phyloP scores from a whole-genome alignment of 1,140 invertebrate genomes.

The Samia ricini region DNA sequence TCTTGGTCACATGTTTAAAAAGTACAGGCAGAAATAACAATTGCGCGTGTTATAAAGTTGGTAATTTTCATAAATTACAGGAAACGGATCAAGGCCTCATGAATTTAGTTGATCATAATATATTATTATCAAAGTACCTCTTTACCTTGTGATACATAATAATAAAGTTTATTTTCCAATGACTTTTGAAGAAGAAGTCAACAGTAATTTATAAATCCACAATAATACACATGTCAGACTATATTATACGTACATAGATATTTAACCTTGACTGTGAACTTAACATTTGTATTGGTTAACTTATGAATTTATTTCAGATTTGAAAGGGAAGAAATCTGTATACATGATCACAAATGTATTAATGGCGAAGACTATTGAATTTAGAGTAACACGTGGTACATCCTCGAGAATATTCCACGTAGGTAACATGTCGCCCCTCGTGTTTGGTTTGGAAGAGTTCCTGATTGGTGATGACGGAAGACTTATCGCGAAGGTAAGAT shows the following conservation, averaged over 20 bases:
- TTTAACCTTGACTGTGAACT: background rate
- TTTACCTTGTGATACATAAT: background rate
- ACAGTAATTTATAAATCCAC: background rate
- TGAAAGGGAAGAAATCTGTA: constrained; percentile 70
- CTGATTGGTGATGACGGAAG: constrained; percentile 68
- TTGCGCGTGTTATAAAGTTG: background rate
- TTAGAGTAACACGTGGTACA: constrained; percentile 66
- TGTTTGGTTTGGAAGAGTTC: constrained; percentile 71
- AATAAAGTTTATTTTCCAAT: background rate
- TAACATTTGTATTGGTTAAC: background rate
- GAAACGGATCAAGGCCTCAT: background rate
- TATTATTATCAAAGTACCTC: background rate
- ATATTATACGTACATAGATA: background rate
- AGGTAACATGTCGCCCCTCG: constrained; percentile 67
- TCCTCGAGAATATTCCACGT: constrained; percentile 75
- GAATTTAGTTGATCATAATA: background rate
- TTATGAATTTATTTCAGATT: constrained; percentile 33
- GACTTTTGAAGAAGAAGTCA: background rate
- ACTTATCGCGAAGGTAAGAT: constrained; percentile 65
- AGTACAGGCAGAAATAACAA: background rate
- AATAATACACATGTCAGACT: background rate
- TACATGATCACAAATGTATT: constrained; percentile 74
- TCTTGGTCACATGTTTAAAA: background rate
- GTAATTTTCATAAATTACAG: background rate
- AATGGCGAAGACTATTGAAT: constrained; percentile 75